These are phyloP conservation scores for Argynnis bischoffii DNA, from an alignment of 2,888 invertebrate genomes.

Conservation along the genomic window DNA sequence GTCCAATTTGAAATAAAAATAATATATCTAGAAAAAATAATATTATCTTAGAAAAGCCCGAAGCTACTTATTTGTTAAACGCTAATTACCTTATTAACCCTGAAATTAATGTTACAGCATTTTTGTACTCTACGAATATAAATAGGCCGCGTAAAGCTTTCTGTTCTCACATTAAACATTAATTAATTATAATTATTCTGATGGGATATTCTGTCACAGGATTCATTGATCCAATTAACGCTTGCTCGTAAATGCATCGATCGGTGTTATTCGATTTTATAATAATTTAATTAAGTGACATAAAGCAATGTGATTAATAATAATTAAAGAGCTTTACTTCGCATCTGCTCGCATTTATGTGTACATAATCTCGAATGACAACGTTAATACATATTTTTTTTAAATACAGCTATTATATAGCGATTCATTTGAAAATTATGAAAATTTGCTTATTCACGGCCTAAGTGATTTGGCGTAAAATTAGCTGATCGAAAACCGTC, in stretches of 20 bases:
- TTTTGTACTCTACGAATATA: too few species aligned
- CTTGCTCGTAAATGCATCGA: constrained; percentile 55
- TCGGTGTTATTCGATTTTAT: constrained; percentile 53
- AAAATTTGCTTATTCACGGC: constrained; percentile 56
- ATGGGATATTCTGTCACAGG: constrained; percentile 39
- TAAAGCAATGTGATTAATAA: constrained; percentile 49
- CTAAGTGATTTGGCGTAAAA: constrained; percentile 69
- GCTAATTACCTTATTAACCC: too few species aligned
- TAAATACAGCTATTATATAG: constrained; percentile 7
- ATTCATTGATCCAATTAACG: constrained; percentile 57
- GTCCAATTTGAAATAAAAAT: too few species aligned
- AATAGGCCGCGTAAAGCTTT: neutral
- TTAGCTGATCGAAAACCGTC: constrained; percentile 60
- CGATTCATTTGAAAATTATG: constrained; percentile 41
- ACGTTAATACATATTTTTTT: constrained; percentile 6
- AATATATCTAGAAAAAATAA: too few species aligned
- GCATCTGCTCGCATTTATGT: neutral
- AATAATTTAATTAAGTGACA: constrained; percentile 56
- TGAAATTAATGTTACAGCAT: too few species aligned
- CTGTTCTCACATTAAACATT: constrained; percentile 32
- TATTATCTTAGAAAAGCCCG: too few species aligned
- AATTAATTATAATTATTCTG: constrained; percentile 43
- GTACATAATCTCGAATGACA: neutral
- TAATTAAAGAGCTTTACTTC: constrained; percentile 39
- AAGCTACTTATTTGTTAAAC: too few species aligned